Conservation (phyloP, 2,797 vertebrate genomes). For the Botia almorhae region DNA sequence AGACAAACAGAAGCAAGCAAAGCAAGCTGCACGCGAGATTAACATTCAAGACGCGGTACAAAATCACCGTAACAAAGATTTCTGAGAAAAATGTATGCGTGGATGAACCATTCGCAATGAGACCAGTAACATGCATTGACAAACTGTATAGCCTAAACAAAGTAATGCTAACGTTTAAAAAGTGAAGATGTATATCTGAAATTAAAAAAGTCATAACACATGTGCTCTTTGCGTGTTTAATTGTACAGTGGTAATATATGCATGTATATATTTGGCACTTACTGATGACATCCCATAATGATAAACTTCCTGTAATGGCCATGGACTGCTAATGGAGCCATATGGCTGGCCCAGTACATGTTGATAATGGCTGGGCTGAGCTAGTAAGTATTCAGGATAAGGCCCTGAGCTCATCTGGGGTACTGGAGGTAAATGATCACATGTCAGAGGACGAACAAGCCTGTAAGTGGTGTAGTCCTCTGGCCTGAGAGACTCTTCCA, state of each 20-base stretch:
- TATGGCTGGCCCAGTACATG: slow-evolving; percentile 32
- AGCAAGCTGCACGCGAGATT: background rate
- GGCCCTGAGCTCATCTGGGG: slow-evolving; percentile 41
- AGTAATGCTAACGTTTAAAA: too few relatives aligned
- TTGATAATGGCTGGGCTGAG: slow-evolving; percentile 55
- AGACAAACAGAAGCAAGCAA: slow-evolving; percentile 22
- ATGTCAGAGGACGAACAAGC: slow-evolving; percentile 22
- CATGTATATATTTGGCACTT: slow-evolving; percentile 45
- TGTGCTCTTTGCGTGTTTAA: too few relatives aligned
- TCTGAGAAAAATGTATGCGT: too few relatives aligned
- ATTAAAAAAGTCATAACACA: too few relatives aligned
- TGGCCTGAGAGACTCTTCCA: slow-evolving; percentile 27
- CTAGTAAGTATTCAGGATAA: slow-evolving; percentile 51
- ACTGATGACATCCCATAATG: slow-evolving; percentile 62
- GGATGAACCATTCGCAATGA: too few relatives aligned
- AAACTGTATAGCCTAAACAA: too few relatives aligned
- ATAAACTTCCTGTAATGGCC: slow-evolving; percentile 58
- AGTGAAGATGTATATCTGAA: too few relatives aligned
- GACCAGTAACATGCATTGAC: too few relatives aligned
- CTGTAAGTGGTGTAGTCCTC: slow-evolving; percentile 51
- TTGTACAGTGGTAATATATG: background rate
- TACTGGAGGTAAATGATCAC: slow-evolving; percentile 44
- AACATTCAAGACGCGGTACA: too few relatives aligned
- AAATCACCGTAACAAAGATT: too few relatives aligned
- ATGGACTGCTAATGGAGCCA: slow-evolving; percentile 31